Percentiles rank a stretch among this genome's conserved stretches.
phyloP scores from a whole-genome alignment of 2,797 vertebrate genomes.

The Cetoscarus ocellatus region DNA sequence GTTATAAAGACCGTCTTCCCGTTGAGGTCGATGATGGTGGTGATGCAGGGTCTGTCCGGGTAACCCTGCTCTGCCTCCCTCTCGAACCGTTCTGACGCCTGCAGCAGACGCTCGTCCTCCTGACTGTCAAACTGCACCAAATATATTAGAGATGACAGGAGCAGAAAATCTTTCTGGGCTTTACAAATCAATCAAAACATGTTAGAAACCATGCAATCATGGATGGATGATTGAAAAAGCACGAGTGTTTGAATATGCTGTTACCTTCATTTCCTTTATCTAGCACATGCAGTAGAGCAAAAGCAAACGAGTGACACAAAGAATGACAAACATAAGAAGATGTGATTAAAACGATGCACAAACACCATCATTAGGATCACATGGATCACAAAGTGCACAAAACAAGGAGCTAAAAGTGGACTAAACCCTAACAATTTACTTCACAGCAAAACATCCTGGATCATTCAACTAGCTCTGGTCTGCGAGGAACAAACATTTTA shows the following conservation, averaged over 20 bases:
- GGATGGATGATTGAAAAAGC: not conserved
- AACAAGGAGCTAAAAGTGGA: not conserved
- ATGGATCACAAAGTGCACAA: not conserved
- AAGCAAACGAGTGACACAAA: constrained; percentile 48
- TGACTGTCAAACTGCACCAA: constrained; percentile 91
- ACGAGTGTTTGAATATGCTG: not conserved
- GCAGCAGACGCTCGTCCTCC: constrained; percentile 92
- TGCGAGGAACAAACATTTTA: too few relatives aligned
- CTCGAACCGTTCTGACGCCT: constrained; percentile 90
- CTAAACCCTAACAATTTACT: not conserved
- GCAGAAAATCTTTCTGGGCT: not conserved
- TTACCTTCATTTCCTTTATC: constrained; percentile 90
- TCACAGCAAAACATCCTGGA: too few relatives aligned
- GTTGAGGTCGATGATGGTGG: constrained; percentile 91
- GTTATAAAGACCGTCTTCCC: constrained; percentile 95
- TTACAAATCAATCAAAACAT: not conserved
- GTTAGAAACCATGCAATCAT: not conserved
- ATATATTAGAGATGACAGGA: constrained; percentile 18
- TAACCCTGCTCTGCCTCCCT: constrained; percentile 84
- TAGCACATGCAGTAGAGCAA: constrained; percentile 80
- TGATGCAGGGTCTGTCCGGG: constrained; percentile 89
- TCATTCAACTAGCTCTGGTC: too few relatives aligned
- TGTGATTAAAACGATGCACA: constrained; percentile 14
- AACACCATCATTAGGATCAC: not conserved
- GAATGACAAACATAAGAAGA: constrained; percentile 28